Evolutionary conservation across 2,888 invertebrate genomes (phyloP).

Genomic region (Idaea straminata): DNA sequence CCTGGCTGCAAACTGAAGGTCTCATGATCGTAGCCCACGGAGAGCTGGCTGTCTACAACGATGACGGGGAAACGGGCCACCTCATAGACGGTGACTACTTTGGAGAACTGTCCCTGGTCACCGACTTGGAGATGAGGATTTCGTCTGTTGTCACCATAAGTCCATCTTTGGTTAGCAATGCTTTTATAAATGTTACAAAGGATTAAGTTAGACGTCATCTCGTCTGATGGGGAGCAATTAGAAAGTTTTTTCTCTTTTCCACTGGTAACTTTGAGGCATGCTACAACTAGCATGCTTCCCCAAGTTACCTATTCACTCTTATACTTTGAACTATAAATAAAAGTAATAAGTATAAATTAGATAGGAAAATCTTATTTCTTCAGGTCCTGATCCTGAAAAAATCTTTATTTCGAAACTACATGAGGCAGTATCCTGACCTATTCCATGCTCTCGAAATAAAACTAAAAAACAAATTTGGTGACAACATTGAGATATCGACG

Average conservation of each 20-base stretch:
- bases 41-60: conserved; percentile 35
- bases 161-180: conserved; percentile 25
- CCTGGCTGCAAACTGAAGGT: conserved; percentile 36
- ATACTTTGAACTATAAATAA: too few species aligned
- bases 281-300: too few species aligned
- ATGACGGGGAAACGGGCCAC: conserved; percentile 33
- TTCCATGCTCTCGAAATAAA: neutral
- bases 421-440: neutral
- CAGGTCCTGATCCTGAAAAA: neutral
- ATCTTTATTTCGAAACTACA: neutral
- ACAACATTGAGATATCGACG: too few species aligned
- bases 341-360: too few species aligned
- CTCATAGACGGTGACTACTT: conserved; percentile 43
- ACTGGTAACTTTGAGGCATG: too few species aligned
- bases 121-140: conserved; percentile 34
- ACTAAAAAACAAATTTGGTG: neutral
- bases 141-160: conserved; percentile 35
- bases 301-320: too few species aligned
- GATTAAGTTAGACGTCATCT: too few species aligned
- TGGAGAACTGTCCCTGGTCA: conserved; percentile 41
- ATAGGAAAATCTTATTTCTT: neutral
- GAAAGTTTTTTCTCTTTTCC: too few species aligned
- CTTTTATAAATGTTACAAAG: too few species aligned
- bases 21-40: conserved; percentile 37
- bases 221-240: too few species aligned